Conservation (phyloP, 2,888 invertebrate genomes). For the Limnephilus lunatus region DNA sequence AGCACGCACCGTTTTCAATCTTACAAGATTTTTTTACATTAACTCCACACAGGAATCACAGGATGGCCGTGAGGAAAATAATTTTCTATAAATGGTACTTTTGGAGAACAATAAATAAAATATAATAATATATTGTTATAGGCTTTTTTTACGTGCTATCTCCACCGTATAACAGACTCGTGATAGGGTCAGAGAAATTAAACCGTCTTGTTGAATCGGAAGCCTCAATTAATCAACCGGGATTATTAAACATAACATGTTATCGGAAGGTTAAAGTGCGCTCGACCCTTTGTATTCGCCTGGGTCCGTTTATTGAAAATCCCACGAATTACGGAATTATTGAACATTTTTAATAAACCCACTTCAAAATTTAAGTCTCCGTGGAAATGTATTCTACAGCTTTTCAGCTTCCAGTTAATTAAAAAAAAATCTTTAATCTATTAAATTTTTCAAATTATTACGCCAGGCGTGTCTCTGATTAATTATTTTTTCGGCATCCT, state of each 20-base stretch:
- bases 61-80: too few relatives aligned
- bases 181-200: slow-evolving; percentile 39
- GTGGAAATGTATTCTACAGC: neutral
- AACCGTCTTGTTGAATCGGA: slow-evolving; percentile 26
- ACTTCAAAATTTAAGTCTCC: neutral
- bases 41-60: too few relatives aligned
- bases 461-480: too few relatives aligned
- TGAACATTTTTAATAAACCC: neutral
- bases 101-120: too few relatives aligned
- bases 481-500: too few relatives aligned
- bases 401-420: neutral
- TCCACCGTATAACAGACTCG: neutral
- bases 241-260: slow-evolving; percentile 63
- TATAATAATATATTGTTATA: neutral
- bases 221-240: slow-evolving; percentile 46
- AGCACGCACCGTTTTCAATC: too few relatives aligned
- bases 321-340: neutral
- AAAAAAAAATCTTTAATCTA: too few relatives aligned
- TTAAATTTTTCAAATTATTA: too few relatives aligned
- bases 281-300: slow-evolving; percentile 13
- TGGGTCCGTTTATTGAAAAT: neutral
- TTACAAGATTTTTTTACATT: too few relatives aligned
- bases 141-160: neutral
- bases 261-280: slow-evolving; percentile 58
- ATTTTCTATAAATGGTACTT: too few relatives aligned